Conservation (phyloP, 2,797 vertebrate genomes). For the Tapera naevia region DNA sequence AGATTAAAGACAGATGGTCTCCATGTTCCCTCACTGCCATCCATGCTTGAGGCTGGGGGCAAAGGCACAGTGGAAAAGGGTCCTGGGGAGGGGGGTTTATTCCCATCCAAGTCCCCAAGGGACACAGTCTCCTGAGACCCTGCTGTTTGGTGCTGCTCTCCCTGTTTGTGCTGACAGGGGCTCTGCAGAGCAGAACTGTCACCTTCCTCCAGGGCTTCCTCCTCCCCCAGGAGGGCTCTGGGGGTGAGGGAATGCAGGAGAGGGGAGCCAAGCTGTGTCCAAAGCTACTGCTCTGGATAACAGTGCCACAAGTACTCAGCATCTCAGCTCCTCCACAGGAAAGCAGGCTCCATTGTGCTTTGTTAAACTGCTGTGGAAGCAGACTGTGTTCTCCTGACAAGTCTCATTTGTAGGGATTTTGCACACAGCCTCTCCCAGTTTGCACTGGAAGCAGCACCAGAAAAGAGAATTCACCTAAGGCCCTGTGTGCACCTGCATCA, state of each 20-base stretch:
- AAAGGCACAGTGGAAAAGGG: not conserved
- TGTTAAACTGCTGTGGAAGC: not conserved
- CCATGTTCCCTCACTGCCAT: not conserved
- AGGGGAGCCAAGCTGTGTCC: not conserved
- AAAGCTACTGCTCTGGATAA: fast-evolving
- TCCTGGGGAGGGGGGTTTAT: not conserved
- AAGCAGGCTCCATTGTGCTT: fast-evolving
- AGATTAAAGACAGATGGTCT: slow-evolving; percentile 63
- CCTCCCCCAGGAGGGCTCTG: fast-evolving
- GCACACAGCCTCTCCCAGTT: not conserved
- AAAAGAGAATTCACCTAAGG: not conserved
- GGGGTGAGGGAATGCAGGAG: not conserved
- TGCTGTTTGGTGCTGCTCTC: not conserved
- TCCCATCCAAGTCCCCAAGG: not conserved
- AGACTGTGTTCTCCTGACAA: fast-evolving
- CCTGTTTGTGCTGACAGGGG: fast-evolving
- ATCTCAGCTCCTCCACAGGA: not conserved
- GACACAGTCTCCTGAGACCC: not conserved
- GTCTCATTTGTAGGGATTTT: not conserved
- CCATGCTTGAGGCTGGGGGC: not conserved
- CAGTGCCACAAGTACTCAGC: fast-evolving
- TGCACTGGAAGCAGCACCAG: not conserved
- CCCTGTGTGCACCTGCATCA: not conserved
- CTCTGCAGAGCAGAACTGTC: not conserved
- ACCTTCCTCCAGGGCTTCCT: not conserved